A percentile compares a stretch with the other conserved stretches of the same genome.
phyloP scores from a whole-genome alignment of 2,797 vertebrate genomes.

The Menidia menidia region DNA sequence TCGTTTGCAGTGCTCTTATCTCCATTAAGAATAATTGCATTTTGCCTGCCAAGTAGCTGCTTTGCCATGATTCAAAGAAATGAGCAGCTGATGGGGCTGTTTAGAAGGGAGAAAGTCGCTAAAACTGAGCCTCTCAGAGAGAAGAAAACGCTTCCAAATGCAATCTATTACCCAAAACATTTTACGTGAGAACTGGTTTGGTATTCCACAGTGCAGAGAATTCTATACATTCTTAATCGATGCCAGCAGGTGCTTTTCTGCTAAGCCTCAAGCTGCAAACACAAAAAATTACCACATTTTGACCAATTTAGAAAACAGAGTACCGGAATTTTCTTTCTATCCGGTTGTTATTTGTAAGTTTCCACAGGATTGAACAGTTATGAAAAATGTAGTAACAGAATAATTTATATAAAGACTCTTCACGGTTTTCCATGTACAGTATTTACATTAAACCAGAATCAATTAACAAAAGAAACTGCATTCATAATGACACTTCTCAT shows the following conservation, averaged over 20 bases:
- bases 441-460: conserved; percentile 68
- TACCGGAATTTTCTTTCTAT: background rate
- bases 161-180: too few species aligned
- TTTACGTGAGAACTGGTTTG: too few species aligned
- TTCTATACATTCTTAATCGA: too few species aligned
- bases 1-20: background rate
- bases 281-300: background rate
- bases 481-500: conserved; percentile 58
- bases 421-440: conserved; percentile 66
- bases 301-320: background rate
- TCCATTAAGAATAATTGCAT: background rate
- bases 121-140: background rate
- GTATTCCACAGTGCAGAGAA: too few species aligned
- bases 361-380: conserved; percentile 54
- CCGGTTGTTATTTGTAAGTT: background rate
- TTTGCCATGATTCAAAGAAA: background rate
- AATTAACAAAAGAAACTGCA: conserved; percentile 42
- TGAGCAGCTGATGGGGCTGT: background rate
- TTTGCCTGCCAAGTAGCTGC: background rate
- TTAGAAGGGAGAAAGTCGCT: background rate
- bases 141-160: background rate
- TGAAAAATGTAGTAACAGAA: conserved; percentile 50
- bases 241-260: background rate
- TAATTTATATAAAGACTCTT: conserved; percentile 58
- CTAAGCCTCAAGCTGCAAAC: background rate